Evolutionary conservation across 2,797 vertebrate genomes (phyloP), one percentile per base, ranked within the genome.

Genomic region (Molossus molossus): DNA sequence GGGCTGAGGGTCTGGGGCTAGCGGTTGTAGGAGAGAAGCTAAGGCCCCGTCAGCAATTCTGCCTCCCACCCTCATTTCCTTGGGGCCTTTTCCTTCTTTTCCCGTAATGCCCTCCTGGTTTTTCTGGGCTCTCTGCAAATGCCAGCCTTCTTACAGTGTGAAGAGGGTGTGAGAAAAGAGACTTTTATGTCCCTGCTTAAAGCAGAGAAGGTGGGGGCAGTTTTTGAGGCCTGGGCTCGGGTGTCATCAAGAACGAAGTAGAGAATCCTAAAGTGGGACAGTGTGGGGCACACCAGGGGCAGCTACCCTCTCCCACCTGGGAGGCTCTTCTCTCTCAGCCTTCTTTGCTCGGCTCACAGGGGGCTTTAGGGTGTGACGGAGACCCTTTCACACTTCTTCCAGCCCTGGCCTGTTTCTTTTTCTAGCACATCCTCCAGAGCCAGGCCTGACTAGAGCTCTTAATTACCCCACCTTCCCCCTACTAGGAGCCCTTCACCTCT

Each of bases 111-210:
- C 75, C 53, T 97, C 85, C 94, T 92, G 92, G 3, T 94, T 97
- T 96, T 95, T 95, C 92, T 95, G 75, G 79, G 88, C 79, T 94
- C 75, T 97, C 93, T 95, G 96, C 33, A 94, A 96, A 97, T 97
- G 91, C 91, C 95, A 97, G 86, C 83, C 80, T 96, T 87, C 84
- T 90, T 64, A 76, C 12, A 84, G 92, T 95, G 95, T 96, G 96
- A 96, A 95, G 86, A 67, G 45, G 75, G 94, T 92, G 91, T 91
- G 97, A 96, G 94, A 95, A 76, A 83, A 95, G 62, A 85, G 77
- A 95, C 75, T 77, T 81, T 88, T 29, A 70, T 84, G 86, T 85
- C 37, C 14, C 86, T 95, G 87, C 80, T 95, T 84, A 29, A 72
- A 27, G 33, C 45, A 55, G 18, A 83, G 33, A 90, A 75, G 91